phyloP scores from a whole-genome alignment of 1,140 invertebrate species.

The Thaumatotibia leucotreta region DNA sequence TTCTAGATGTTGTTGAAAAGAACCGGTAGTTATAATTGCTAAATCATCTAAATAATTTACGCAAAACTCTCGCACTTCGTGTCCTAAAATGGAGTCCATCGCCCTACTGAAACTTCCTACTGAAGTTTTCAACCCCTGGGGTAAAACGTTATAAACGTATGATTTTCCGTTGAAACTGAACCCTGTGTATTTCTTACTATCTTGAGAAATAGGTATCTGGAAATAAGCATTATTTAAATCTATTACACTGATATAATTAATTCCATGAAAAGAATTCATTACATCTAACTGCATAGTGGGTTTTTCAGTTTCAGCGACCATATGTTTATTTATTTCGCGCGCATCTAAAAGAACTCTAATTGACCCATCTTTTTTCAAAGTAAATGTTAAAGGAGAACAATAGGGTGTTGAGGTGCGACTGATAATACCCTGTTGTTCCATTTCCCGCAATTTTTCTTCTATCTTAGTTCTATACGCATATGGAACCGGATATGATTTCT shows the following conservation, averaged over 20 bases:
- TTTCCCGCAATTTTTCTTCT: conserved; percentile 26
- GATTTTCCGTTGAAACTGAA: conserved; percentile 39
- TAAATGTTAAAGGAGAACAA: conserved; percentile 45
- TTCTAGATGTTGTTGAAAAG: conserved; percentile 28
- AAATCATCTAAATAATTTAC: conserved; percentile 34
- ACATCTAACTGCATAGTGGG: conserved; percentile 38
- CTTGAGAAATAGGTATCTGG: conserved; percentile 36
- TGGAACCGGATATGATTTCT: conserved; percentile 33
- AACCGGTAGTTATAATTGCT: conserved; percentile 28
- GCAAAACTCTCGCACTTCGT: conserved; percentile 29
- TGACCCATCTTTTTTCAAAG: conserved; percentile 33
- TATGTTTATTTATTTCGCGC: conserved; percentile 39
- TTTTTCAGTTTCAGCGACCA: conserved; percentile 37
- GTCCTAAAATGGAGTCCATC: conserved; percentile 38
- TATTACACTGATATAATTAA: conserved; percentile 35
- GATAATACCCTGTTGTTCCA: conserved; percentile 30
- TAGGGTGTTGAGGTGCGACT: conserved; percentile 38
- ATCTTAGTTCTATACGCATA: conserved; percentile 29
- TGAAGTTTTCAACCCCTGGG: too few relatives aligned
- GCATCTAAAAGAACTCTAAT: conserved; percentile 52
- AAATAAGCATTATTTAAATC: conserved; percentile 52
- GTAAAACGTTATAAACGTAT: too few relatives aligned
- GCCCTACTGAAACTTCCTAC: too few relatives aligned
- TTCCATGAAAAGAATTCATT: conserved; percentile 31
- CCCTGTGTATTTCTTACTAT: conserved; percentile 40